Evolutionary conservation across 2,888 invertebrate genomes (phyloP), one percentile per base, ranked within the genome.

Genomic region (Athrips mouffetella): DNA sequence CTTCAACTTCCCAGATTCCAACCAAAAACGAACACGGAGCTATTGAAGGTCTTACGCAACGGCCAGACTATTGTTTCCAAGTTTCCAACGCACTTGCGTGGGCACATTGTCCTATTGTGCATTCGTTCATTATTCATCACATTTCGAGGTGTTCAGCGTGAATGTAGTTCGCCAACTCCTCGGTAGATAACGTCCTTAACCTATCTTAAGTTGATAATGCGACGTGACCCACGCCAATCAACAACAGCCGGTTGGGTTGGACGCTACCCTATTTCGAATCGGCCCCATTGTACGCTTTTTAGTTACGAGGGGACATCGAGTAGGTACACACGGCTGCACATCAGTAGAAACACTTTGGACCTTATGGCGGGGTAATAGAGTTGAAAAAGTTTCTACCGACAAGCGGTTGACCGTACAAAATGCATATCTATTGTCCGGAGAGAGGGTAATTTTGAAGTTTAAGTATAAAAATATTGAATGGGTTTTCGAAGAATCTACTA

Each of bases 1-100:
- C 65, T 69, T 64, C 59, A 65, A 65, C 64, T 59, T 58, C 62
- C 54, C 58, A 54, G 53, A 61, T 62, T 63, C 65, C 62, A 60
- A 65, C 62, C 58, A 65, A 72, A 73, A 76, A 76, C 70, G 73
- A 61, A 76, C 70, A 73, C 77, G 76, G 76, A 74, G 33, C 33
- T 10, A 27, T 35, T 35, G 33, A 35, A 11, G 10, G 73, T 69
- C 65, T 81, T 83, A 76, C 77, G 75, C 76, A 82, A 83, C 68
- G n/a, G n/a, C n/a, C n/a, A n/a, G n/a, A n/a, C n/a, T n/a, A n/a
- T n/a, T n/a, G n/a, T n/a, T n/a, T n/a, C n/a, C n/a, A n/a, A n/a
- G 66, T 65, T 66, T 64, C 55, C 58, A 57, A 59, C 53, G 59
- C 59, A 64, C 66, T 64, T 59, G 62, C 70, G 72, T 73, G 66